Evolutionary conservation across 92 coral and sea anemone genomes (phyloP), one percentile per base, ranked within the genome.

Genomic region (Meandrina meandrites): DNA sequence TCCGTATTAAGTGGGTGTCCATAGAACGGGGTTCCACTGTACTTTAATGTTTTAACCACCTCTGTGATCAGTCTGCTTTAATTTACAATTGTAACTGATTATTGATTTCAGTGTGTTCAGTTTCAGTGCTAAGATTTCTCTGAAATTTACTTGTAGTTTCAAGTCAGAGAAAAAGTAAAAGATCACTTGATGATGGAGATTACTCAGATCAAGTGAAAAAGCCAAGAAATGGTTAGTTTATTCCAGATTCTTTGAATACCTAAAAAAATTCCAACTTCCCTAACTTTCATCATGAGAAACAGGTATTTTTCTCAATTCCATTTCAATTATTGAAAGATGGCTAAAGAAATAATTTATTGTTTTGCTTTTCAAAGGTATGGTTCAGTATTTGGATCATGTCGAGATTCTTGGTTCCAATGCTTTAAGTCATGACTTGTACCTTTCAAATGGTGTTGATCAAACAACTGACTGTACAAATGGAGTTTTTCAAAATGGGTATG

Each of bases 151-250:
- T 71, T 88, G 21, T 80, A 93, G 96, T 78, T 45, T 80, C 90
- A 40, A 84, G 82, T 58, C 89, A 80, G 79, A 86, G 90, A 47
- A 79, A 93, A 67, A 80, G 85, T 48, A 93, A 93, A 85, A 92
- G 96, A n/a, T 24, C 88, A 40, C 82, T 84, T 78, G 96, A 93
- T 81, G 94, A 89, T 79, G 94, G 86, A 45, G 87, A 77, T 73
- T 66, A 80, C 45, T 79, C 81, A 47, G 89, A 86, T 28, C 74
- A 80, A 53, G 87, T 42, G 1, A 93, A 93, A 77, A 88, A 84
- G 37, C 81, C 88, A 19, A 91, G 94, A 64, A 93, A 93, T 78
- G 92, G 96, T 89, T 53, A 84, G 89, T 56, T 79, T 34, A 64
- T 37, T 62, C 58, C 37, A 16, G 9, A 71, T 30, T 22, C 35